Conservation (phyloP, 2,888 invertebrate species). For the Yponomeuta evonymella region DNA sequence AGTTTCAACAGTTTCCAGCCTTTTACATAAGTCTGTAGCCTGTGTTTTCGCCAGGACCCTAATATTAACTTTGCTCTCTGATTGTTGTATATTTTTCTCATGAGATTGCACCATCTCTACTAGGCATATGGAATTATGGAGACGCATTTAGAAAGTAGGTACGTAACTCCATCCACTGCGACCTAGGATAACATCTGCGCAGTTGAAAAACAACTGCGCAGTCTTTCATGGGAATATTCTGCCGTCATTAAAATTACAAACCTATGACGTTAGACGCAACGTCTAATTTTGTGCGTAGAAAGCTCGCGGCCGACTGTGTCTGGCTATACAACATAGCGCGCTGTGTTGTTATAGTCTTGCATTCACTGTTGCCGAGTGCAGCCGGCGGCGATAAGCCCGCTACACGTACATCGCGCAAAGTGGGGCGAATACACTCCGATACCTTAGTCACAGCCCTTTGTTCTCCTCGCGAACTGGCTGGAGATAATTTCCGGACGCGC, state of each 20-base stretch:
- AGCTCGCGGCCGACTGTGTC: conserved; percentile 2
- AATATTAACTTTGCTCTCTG: too few relatives aligned
- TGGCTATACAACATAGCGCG: not conserved
- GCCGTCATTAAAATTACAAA: not conserved
- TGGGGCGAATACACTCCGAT: conserved; percentile 44
- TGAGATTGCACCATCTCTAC: too few relatives aligned
- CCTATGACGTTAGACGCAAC: not conserved
- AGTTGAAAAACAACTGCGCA: conserved; percentile 26
- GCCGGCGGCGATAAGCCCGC: conserved; percentile 62
- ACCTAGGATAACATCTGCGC: conserved; percentile 35
- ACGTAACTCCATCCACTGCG: conserved; percentile 15
- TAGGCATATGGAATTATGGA: too few relatives aligned
- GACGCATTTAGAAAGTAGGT: too few relatives aligned
- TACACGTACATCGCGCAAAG: conserved; percentile 37
- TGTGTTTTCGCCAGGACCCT: too few relatives aligned
- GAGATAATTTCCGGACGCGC: not conserved
- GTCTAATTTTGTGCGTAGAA: not conserved
- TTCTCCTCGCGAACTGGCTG: not conserved
- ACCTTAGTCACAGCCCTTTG: not conserved
- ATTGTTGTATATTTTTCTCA: too few relatives aligned
- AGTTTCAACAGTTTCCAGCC: too few relatives aligned
- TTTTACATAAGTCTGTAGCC: too few relatives aligned
- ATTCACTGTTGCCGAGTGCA: conserved; percentile 58
- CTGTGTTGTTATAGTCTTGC: conserved; percentile 26
- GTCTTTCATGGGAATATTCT: too few relatives aligned